A percentile compares a stretch with the other conserved stretches of the same genome.
phyloP scores from a whole-genome alignment of 2,113 vertebrate species.

The Mugil cephalus region DNA sequence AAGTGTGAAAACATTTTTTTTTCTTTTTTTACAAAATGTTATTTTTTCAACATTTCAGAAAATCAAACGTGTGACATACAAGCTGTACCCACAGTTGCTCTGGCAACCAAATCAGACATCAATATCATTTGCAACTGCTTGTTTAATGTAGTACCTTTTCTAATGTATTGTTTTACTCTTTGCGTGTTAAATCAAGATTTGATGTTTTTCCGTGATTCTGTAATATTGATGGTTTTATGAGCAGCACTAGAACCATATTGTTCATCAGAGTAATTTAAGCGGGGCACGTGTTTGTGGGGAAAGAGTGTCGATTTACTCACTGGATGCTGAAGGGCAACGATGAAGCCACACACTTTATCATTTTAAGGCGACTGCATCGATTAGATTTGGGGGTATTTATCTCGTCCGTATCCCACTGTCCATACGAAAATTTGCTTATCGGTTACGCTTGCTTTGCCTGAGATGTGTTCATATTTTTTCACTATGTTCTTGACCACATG shows the following conservation, averaged over 20 bases:
- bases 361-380: slow-evolving; percentile 44
- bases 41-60: neutral
- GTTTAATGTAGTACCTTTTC: slow-evolving; percentile 47
- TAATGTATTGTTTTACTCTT: slow-evolving; percentile 54
- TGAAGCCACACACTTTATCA: slow-evolving; percentile 53
- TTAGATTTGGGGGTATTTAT: slow-evolving; percentile 50
- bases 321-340: slow-evolving; percentile 74
- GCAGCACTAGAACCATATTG: slow-evolving; percentile 50
- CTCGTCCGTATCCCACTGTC: slow-evolving; percentile 42
- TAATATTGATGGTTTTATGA: slow-evolving; percentile 46
- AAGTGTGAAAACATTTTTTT: slow-evolving; percentile 20
- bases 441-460: slow-evolving; percentile 64
- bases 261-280: slow-evolving; percentile 44
- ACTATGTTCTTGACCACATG: slow-evolving; percentile 58
- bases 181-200: slow-evolving; percentile 56
- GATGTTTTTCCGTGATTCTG: slow-evolving; percentile 55
- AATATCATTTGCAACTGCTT: slow-evolving; percentile 27
- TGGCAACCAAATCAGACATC: slow-evolving; percentile 30
- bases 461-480: slow-evolving; percentile 60
- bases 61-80: slow-evolving; percentile 14
- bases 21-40: neutral
- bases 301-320: slow-evolving; percentile 77
- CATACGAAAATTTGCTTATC: slow-evolving; percentile 27
- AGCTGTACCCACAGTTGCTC: slow-evolving; percentile 41
- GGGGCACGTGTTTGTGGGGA: slow-evolving; percentile 68